phyloP scores from a whole-genome alignment of 1,140 invertebrate genomes.

The Euwallacea fornicatus region DNA sequence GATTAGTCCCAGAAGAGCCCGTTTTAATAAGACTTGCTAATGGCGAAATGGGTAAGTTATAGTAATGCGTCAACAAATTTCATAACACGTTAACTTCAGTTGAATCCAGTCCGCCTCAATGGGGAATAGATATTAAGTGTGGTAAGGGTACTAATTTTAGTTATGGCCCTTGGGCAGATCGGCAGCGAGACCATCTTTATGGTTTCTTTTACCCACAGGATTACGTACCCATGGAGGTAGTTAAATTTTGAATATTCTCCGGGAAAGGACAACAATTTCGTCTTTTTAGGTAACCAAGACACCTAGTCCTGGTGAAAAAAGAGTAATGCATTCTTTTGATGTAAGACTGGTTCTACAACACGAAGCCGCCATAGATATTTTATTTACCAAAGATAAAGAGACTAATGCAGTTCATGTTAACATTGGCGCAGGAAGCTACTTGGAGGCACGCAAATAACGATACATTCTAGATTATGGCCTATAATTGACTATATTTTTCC shows the following conservation, averaged over 20 bases:
- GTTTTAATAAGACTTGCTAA: slow-evolving; percentile 88
- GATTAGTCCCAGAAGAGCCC: slow-evolving; percentile 84
- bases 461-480: not conserved
- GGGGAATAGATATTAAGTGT: slow-evolving; percentile 95
- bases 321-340: slow-evolving; percentile 90
- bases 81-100: slow-evolving; percentile 54
- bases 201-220: slow-evolving; percentile 96
- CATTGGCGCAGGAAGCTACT: slow-evolving; percentile 88
- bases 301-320: slow-evolving; percentile 81
- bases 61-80: too few species aligned
- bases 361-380: slow-evolving; percentile 91
- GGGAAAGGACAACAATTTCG: not conserved
- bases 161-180: slow-evolving; percentile 97
- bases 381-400: slow-evolving; percentile 96
- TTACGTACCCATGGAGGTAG: slow-evolving; percentile 73
- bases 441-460: slow-evolving; percentile 64
- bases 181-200: slow-evolving; percentile 92
- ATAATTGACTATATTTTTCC: not conserved
- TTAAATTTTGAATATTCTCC: not conserved
- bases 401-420: slow-evolving; percentile 96
- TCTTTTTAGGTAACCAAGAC: slow-evolving; percentile 60
- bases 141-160: slow-evolving; percentile 97
- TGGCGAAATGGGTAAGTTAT: slow-evolving; percentile 69
- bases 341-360: slow-evolving; percentile 86
- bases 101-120: slow-evolving; percentile 87